Base-by-base conservation (phyloP, 1,140 invertebrate genomes). In the Apis florea region DNA sequence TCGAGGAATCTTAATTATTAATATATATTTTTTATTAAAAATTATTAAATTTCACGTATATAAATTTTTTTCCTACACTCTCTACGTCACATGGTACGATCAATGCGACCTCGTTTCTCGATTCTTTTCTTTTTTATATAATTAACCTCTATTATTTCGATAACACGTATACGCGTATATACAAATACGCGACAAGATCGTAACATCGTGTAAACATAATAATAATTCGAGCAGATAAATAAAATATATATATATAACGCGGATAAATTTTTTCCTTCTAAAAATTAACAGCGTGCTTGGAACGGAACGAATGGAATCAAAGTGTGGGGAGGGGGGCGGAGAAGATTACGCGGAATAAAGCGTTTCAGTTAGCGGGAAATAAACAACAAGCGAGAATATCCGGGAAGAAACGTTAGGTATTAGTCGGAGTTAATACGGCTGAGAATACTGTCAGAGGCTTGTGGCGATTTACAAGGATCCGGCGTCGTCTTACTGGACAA, bases 391-490 rank as follows among this genome's bases (percentile, higher is more conserved):
- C 24, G 21, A 3, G 24, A 56, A 54, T 47, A 4, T 54, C 31
- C 24, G 72, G 51, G 40, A 75, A 56, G 53, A 31, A 47, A 58
- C 73, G 82, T 78, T n/a, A 5, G 31, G 31, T 40, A 83, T 90
- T 86, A 88, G 72, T 86, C 77, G 84, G 73, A 75, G 84, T 88
- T 87, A 89, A 85, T 78, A 67, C 40, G 72, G 66, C 79, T 82
- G 68, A 69, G 84, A 86, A 79, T 78, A 77, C 67, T 70, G 79
- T 88, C 81, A 79, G 70, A 26, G 61, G 69, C 66, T 84, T 73
- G 82, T 66, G 75, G 78, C 88, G 85, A 90, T 91, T 91, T 89
- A 91, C 75, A 17, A 58, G 83, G 86, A 89, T 89, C 85, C 87
- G 83, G n/a, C n/a, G n/a, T n/a, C 84, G 79, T 74, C 80, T 85